Base-by-base conservation (phyloP, 2,888 invertebrate genomes). In the Stramonita haemastoma region DNA sequence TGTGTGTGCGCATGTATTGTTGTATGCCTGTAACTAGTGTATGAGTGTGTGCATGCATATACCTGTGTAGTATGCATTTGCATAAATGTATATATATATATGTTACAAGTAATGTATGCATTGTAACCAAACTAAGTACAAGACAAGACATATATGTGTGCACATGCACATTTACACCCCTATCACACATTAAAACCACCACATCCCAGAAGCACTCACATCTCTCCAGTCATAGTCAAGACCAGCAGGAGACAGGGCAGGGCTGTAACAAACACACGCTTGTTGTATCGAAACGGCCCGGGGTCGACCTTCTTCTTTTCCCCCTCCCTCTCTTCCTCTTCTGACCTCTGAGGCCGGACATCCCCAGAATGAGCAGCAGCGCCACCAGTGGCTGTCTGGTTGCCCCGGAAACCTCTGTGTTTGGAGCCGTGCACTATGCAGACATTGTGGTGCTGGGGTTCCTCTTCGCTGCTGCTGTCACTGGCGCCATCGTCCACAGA, bases 141-240 rank as follows among this genome's bases (percentile, higher is more conserved):
- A 66, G 26, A 66, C 66, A 17, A 60, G 26, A 66, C 66, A 66
- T 22, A 66, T 13, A 66, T 13, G 2, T 46, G 46, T 8, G 46
- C 46, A 46, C 46, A 46, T 46, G 46, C 46, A 46, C 46, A 8
- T 46, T 46, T 46, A 46, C 46, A 46, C 46, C 46, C 46, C 46
- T 46, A 46, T 46, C 46, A 46, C 46, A 46, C 46, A 46, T 2
- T 19, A 66, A 66, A 2, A 17, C 66, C 17, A 13, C 4, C 73
- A 32, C 1, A 32, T 34, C 79, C 83, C 17, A 26, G 26, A 77
- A 77, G 8, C 26, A 91, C 94, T 92, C 92, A 95, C 95, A 93
- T 92, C 92, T 95, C 95, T 85, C 95, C 95, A 79, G 93, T 93
- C 22, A 95, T 91, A 15, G 93, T 92, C 36, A 95, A 81, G 13